Evolutionary conservation across 2,113 vertebrate genomes (phyloP).

Genomic region (Elanus axillaris): DNA sequence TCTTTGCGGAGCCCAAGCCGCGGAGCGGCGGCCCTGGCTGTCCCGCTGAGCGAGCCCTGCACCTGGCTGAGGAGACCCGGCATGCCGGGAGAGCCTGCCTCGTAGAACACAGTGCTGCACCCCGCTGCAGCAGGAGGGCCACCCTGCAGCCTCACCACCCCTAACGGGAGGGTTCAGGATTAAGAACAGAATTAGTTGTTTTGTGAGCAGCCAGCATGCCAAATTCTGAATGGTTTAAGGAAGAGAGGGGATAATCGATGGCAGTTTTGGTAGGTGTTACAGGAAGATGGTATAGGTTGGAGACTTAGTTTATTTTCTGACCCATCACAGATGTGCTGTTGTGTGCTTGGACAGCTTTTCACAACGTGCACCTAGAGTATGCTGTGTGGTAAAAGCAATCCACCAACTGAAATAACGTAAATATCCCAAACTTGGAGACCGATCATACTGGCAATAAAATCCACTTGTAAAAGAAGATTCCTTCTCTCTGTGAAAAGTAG

Average conservation of each 20-base stretch:
- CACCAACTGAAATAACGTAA: fast-evolving
- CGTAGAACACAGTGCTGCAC: fast-evolving
- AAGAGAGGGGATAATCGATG: neutral
- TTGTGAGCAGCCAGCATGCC: fast-evolving
- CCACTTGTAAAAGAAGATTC: neutral
- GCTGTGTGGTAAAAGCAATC: neutral
- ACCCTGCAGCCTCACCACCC: fast-evolving
- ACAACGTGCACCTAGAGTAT: fast-evolving
- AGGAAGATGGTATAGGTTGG: neutral
- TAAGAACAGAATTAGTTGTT: neutral
- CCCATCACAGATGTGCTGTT: neutral
- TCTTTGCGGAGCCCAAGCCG: too few relatives aligned
- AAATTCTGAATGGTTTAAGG: neutral
- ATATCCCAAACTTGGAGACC: neutral
- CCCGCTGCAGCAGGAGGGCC: neutral
- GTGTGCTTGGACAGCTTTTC: neutral
- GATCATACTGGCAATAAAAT: neutral
- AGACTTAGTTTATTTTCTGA: neutral
- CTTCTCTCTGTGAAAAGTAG: neutral
- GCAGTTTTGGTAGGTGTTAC: neutral
- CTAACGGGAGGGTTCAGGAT: fast-evolving
- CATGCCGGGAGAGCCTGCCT: fast-evolving
- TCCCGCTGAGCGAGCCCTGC: fast-evolving
- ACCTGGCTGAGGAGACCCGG: fast-evolving
- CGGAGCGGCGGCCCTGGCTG: fast-evolving